Conservation (phyloP, 2,113 vertebrate genomes). For the Carassius carassius region DNA sequence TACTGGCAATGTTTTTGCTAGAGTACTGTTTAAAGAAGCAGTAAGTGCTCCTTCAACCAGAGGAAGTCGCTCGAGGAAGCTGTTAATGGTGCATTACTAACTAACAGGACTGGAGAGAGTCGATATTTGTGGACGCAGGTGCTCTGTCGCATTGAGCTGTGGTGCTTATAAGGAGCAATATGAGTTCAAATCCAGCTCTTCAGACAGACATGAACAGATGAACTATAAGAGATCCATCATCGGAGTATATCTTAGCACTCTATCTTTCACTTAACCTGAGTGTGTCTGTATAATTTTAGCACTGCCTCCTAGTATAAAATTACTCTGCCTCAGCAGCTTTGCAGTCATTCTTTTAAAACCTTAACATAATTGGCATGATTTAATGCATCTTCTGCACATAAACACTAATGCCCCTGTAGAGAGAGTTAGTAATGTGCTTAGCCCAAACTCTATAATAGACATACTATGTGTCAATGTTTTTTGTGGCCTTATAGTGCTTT, state of each 20-base stretch:
- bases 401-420: slow-evolving; percentile 11
- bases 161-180: background rate
- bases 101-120: background rate
- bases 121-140: too few relatives aligned
- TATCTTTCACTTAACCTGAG: background rate
- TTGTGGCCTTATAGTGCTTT: background rate
- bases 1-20: slow-evolving; percentile 2
- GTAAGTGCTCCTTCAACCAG: background rate
- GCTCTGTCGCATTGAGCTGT: background rate
- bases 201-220: background rate
- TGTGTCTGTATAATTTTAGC: slow-evolving; percentile 25
- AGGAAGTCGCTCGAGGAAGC: background rate
- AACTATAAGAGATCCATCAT: background rate
- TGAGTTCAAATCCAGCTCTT: background rate
- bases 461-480: background rate
- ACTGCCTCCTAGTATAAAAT: slow-evolving; percentile 9
- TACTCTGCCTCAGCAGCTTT: slow-evolving; percentile 6
- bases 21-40: slow-evolving; percentile 9
- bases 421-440: background rate
- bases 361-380: slow-evolving; percentile 16
- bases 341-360: slow-evolving; percentile 19
- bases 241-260: background rate
- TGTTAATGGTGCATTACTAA: slow-evolving; percentile 6
- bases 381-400: slow-evolving; percentile 16
- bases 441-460: background rate